A percentile compares a stretch with the other conserved stretches of the same genome.
Evolutionary conservation across 92 coral and sea anemone species (phyloP).

Genomic region (Epizoanthus stellaris): DNA sequence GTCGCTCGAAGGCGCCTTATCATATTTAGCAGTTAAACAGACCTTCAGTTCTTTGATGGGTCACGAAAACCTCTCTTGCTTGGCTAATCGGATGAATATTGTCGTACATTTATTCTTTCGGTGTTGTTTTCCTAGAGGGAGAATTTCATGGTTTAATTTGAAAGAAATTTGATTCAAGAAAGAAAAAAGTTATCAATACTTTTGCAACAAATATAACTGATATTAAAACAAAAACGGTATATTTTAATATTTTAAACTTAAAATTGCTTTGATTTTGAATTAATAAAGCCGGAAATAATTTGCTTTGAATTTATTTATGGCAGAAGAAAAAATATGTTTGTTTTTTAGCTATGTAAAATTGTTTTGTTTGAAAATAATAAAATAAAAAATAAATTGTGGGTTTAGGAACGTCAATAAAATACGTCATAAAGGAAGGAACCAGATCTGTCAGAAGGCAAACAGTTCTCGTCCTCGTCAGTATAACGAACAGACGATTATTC

Average conservation of each 20-base stretch:
- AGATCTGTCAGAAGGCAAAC: not conserved
- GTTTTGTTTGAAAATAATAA: not conserved
- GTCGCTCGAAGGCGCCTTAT: conserved; percentile 30
- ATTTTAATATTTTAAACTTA: too few relatives aligned
- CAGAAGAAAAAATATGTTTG: not conserved
- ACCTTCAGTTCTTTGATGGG: conserved; percentile 21
- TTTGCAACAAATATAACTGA: not conserved
- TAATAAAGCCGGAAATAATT: not conserved
- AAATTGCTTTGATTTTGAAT: not conserved
- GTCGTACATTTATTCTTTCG: conserved; percentile 2
- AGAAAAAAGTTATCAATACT: not conserved
- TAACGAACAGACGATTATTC: not conserved
- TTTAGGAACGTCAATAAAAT: not conserved
- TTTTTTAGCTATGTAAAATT: not conserved
- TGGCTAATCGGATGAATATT: conserved; percentile 29
- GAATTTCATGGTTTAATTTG: not conserved
- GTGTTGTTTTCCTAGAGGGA: not conserved
- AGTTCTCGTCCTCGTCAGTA: not conserved
- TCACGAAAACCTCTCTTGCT: conserved; percentile 41
- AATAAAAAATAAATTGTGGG: not conserved
- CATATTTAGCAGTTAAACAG: conserved; percentile 27
- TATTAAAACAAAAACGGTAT: not conserved
- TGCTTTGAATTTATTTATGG: not conserved
- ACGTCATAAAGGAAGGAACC: conserved; percentile 13
- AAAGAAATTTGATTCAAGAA: not conserved